Base-by-base conservation (phyloP, 2,888 invertebrate species). In the Notocelia uddmanniana region DNA sequence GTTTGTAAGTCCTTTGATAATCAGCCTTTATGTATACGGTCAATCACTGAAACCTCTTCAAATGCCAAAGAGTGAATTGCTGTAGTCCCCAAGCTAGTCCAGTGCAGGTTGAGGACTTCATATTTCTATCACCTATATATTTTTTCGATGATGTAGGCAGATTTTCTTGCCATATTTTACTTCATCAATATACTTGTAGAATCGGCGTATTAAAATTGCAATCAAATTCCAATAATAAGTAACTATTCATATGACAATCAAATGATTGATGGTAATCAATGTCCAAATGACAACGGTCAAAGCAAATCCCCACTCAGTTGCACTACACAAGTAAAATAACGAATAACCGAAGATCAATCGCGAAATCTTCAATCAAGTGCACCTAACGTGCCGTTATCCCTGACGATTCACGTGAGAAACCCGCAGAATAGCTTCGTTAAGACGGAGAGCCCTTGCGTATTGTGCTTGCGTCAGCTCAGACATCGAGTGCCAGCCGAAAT, bases 381-480 rank as follows among this genome's bases (percentile, higher is more conserved):
- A 74, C 72, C 76, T 77, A 67, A 19, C 54, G 52, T 69, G 55
- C 73, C 62, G 69, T 75, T 74, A 72, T 80, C 79, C 81, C 83
- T 83, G 87, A 85, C 85, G 83, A 86, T 91, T 90, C 89, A 91
- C 92, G 87, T 90, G 92, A 90, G 93, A 92, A 91, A 84, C 85
- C 86, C 83, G 90, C 86, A 91, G 91, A 93, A 93, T 93, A 83
- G 89, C 84, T 91, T 93, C 93, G 93, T 93, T 93, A 93, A 90
- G 89, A 88, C 85, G 76, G 79, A 92, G 92, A 79, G 91, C 90
- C 78, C 92, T 92, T 81, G 78, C 73, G 80, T 82, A 86, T 91
- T 91, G 90, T 90, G 86, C 84, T 79, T 85, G 82, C 85, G 90
- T 90, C 89, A 86, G 85, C 78, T 82, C 81, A 86, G 87, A 78